Evolutionary conservation across 2,888 invertebrate species (phyloP), one percentile per base, ranked within the genome.

Genomic region (Seira ritae): DNA sequence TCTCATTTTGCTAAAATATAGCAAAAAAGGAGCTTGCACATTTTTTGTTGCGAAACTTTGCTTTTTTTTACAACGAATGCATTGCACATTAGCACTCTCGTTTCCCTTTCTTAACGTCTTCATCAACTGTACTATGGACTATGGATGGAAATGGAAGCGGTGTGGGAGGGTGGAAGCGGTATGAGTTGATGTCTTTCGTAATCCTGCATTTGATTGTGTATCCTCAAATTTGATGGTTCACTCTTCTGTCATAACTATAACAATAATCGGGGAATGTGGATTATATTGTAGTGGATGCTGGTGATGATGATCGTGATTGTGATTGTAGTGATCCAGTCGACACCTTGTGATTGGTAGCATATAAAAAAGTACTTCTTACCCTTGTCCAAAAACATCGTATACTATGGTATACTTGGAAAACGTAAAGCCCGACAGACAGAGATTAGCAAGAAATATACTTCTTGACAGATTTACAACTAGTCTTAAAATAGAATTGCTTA

Each of bases 251-350:
- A 73, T 77, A 73, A 71, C 19, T 72, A 68, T 77, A 77, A 81
- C 81, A 75, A 74, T 80, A 80, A 76, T 78, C 70, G 42, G 31
- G 31, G n/a, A n/a, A 31, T 31, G 2, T 31, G 31, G 31, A 31
- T 31, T 42, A 42, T 42, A 42, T 12, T 42, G 42, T 8, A 8
- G 12, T 55, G 17, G 17, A 55, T 12, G 17, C 15, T 17, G 17
- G 15, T 12, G 55, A 12, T 55, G 55, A 42, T 42, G 42, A 42
- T 42, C n/a, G n/a, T n/a, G n/a, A n/a, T n/a, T n/a, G n/a, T n/a
- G n/a, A n/a, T n/a, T n/a, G n/a, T n/a, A n/a, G n/a, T n/a, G 42
- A 55, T 55, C 55, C 3, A 55, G 55, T 55, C 55, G 17, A 55
- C 55, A 55, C 55, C 55, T 55, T 55, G 55, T 55, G 55, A 55